phyloP scores from a whole-genome alignment of 2,113 vertebrate genomes.

The Megaceryle maxima region DNA sequence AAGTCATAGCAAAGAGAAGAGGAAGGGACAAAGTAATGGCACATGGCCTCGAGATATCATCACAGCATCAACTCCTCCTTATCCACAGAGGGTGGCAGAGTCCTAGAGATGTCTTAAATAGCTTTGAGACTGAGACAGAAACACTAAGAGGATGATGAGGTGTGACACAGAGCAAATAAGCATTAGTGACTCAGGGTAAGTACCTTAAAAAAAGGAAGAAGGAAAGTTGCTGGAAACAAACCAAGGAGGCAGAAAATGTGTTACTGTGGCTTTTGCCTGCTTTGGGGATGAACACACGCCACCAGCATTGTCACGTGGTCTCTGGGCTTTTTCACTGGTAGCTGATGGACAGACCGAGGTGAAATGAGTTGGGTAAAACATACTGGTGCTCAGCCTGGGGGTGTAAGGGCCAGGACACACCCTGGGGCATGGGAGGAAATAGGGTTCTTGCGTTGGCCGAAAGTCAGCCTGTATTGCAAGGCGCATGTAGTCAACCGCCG shows the following conservation, averaged over 20 bases:
- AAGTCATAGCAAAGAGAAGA: background rate
- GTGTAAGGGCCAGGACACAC: background rate
- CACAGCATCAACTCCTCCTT: background rate
- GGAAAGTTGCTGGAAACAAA: background rate
- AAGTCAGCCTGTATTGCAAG: background rate
- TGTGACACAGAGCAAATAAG: background rate
- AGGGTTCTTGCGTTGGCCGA: background rate
- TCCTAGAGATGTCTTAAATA: background rate
- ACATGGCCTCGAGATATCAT: background rate
- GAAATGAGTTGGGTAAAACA: background rate
- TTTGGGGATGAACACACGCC: background rate
- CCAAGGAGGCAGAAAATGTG: background rate
- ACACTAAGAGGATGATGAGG: background rate
- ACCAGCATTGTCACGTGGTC: background rate
- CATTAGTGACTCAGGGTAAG: background rate
- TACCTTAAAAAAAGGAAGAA: background rate
- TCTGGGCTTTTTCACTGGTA: background rate
- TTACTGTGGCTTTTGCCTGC: background rate
- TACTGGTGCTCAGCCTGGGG: background rate
- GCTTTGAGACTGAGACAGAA: background rate
- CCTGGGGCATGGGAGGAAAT: background rate
- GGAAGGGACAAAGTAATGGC: background rate
- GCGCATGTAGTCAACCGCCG: rapidly evolving
- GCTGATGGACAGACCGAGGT: background rate
- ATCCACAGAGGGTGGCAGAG: background rate